A percentile compares a stretch with the other conserved stretches of the same genome.
These are phyloP conservation scores for Orthonevra nobilis DNA, from an alignment of 2,888 invertebrate species.

Conservation along the genomic window DNA sequence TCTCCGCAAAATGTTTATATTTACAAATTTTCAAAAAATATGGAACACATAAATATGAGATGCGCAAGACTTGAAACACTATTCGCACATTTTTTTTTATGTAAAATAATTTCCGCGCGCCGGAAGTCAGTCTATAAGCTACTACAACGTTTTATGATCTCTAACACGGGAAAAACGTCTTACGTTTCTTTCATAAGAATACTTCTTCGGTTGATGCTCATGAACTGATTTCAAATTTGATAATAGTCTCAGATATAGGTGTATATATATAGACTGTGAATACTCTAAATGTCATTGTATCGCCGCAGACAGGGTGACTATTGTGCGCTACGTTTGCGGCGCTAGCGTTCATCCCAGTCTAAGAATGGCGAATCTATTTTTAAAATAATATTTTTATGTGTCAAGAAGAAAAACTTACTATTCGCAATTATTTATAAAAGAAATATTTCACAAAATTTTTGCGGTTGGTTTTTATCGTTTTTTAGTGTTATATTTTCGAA, in stretches of 20 bases:
- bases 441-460: not conserved
- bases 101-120: too few species aligned
- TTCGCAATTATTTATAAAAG: too few species aligned
- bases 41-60: too few species aligned
- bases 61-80: too few species aligned
- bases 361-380: slow-evolving; percentile 26
- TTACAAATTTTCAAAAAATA: too few species aligned
- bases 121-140: too few species aligned
- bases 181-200: too few species aligned
- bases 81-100: too few species aligned
- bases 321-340: not conserved
- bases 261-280: slow-evolving; percentile 24
- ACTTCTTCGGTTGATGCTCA: too few species aligned
- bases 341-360: not conserved
- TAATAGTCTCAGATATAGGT: not conserved
- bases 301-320: slow-evolving; percentile 18
- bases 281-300: slow-evolving; percentile 57
- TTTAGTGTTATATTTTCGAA: slow-evolving; percentile 1
- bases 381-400: slow-evolving; percentile 30
- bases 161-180: too few species aligned
- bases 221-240: too few species aligned
- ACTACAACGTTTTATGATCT: too few species aligned
- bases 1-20: slow-evolving; percentile 11
- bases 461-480: slow-evolving; percentile 1
- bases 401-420: slow-evolving; percentile 12